phyloP scores from a whole-genome alignment of 1,140 invertebrate genomes.

The Brachionus plicatilis region DNA sequence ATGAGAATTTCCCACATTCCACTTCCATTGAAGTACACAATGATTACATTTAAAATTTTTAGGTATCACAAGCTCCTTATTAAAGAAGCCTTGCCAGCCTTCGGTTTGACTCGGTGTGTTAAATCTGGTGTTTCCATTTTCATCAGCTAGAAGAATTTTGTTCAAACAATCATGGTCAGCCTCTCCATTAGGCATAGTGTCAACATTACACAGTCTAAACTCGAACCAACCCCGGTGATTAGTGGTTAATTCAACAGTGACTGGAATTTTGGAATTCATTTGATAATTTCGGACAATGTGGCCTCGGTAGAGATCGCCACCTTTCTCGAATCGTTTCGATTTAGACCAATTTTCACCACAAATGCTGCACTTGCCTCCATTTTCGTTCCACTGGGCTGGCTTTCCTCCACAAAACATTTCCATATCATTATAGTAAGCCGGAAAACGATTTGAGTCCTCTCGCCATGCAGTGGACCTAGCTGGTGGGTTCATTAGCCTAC shows the following conservation, averaged over 20 bases:
- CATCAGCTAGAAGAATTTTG: not conserved
- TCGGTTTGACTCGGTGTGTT: not conserved
- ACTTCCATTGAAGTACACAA: constrained; percentile 50
- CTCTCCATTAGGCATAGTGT: not conserved
- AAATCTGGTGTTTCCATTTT: not conserved
- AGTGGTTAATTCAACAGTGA: constrained; percentile 43
- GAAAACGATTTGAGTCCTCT: constrained; percentile 57
- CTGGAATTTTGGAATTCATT: not conserved
- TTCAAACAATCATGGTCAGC: constrained; percentile 22
- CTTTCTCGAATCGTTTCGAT: constrained; percentile 3
- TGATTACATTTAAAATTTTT: constrained; percentile 46
- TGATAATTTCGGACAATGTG: not conserved
- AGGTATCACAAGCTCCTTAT: constrained; percentile 42
- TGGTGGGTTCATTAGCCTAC: constrained; percentile 16
- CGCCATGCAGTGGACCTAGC: constrained; percentile 63
- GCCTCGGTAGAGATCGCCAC: constrained; percentile 4
- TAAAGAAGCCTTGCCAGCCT: not conserved
- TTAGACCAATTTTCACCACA: constrained; percentile 24
- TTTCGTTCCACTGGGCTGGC: constrained; percentile 49
- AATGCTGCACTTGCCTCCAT: constrained; percentile 32
- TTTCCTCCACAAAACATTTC: constrained; percentile 82
- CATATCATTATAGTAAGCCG: constrained; percentile 82
- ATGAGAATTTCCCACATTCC: constrained; percentile 41
- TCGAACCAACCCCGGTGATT: constrained; percentile 47
- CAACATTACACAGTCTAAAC: constrained; percentile 44